Evolutionary conservation across 1,140 invertebrate genomes (phyloP), one percentile per base, ranked within the genome.

Genomic region (Harpegnathos saltator): DNA sequence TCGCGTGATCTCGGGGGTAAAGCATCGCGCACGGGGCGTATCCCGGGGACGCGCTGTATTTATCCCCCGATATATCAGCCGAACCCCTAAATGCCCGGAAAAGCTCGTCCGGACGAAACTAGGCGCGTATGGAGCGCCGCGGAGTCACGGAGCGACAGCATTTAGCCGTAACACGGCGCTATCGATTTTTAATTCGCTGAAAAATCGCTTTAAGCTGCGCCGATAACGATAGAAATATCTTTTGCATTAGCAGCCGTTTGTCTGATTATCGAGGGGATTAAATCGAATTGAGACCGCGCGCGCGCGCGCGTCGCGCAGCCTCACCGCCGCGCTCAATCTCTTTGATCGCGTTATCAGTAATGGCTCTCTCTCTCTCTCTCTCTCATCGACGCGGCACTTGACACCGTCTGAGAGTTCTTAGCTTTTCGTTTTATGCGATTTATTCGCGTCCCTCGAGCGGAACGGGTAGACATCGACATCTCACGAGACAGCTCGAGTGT

Each of bases 51-150:
- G 87, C 85, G 85, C 78, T 81, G 85, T 78, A 89, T 89, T 89
- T 87, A 89, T 89, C 87, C 89, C 73, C 44, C 89, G 88, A 90
- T 89, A 89, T 85, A 90, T 90, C 89, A 89, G 85, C 78, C 59
- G 58, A 87, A 78, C 88, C 85, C 81, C 81, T 88, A 75, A 86
- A 85, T 85, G 74, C 72, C 82, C 66, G 72, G 82, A 84, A 89
- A 89, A 86, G 86, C 86, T 84, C 86, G 59, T 88, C 83, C 72
- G 72, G 88, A 71, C 65, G 52, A 78, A 83, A 73, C 85, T 72
- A 68, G 71, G 19, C 82, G 82, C 56, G 82, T 77, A 74, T 81
- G 84, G 66, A 69, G 62, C 73, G 69, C 66, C 33, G 65, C 73
- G 17, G 52, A 81, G 58, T 68, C 74, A 71, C 50, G 62, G 61